Base-by-base conservation (phyloP, 2,797 vertebrate species). In the Chelon auratus region DNA sequence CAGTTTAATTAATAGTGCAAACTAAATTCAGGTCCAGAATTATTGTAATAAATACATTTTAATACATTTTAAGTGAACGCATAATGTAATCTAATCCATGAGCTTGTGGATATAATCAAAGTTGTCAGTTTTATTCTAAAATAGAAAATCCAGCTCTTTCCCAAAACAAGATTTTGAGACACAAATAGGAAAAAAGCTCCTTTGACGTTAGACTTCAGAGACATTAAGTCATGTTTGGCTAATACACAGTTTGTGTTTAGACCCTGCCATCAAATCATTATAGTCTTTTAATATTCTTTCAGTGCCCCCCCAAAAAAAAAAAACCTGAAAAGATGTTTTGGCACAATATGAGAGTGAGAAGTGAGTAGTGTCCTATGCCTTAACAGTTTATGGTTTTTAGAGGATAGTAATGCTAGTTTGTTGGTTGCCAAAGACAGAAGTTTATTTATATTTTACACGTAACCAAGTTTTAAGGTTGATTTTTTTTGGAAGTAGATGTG, bases 351-450 rank as follows among this genome's bases (percentile, higher is more conserved):
- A 33, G 15, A 3, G 24, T 53, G 14, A 52, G 24, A 15, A 15
- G 15, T 15, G 6, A 51, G 48, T 1, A 45, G 43, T 47, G 8
- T 30, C 14, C 24, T 18, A 2, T 39, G 9, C 40, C 30, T 47
- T 1, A n/a, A 2, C 5, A 18, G 43, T 18, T n/a, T 1, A 47
- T 24, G 9, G 8, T 7, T 22, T 22, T 5, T 14, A 51, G 51
- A 59, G 8, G 20, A 15, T 24, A 53, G 36, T 58, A 40, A 40
- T 11, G 39, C 10, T 13, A 40, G 39, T 22, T 43, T 53, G 8
- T 47, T 55, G 62, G 56, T 42, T 60, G 20, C 42, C 37, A 62
- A 56, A 62, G 62, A 55, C 59, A 62, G 45, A 1, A 9, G 43
- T 30, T 26, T 33, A 33, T 33, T 30, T 30, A 6, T 30, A 30